Evolutionary conservation across 2,797 vertebrate genomes (phyloP).

Genomic region (Clamator glandarius): DNA sequence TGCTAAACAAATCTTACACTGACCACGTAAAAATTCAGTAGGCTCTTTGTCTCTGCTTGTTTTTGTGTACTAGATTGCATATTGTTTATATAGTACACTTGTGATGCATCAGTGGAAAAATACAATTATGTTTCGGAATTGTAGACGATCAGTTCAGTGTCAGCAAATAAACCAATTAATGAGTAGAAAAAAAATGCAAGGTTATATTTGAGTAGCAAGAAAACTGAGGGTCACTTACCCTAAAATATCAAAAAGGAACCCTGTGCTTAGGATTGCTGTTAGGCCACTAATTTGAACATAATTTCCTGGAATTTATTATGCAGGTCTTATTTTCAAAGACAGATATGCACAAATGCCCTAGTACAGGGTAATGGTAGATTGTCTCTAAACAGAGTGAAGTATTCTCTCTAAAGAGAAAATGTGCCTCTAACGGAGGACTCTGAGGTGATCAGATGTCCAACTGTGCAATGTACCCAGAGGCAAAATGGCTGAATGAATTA

Average conservation of each 20-base stretch:
- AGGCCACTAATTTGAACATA: not conserved
- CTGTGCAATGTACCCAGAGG: constrained; percentile 12
- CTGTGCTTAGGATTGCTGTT: not conserved
- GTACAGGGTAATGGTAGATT: constrained; percentile 4
- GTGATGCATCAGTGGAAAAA: not conserved
- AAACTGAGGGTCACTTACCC: not conserved
- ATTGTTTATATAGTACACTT: not conserved
- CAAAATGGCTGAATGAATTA: not conserved
- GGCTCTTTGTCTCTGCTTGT: not conserved
- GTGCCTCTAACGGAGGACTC: not conserved
- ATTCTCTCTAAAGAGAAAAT: not conserved
- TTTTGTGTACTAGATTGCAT: not conserved
- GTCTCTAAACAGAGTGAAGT: not conserved
- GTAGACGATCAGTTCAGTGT: not conserved
- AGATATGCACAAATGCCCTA: not conserved
- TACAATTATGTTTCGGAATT: not conserved
- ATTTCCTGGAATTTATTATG: not conserved
- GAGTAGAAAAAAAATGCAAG: not conserved
- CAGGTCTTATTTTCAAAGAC: constrained; percentile 18
- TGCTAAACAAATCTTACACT: not conserved
- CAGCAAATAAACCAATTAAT: not conserved
- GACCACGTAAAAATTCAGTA: not conserved
- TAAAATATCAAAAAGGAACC: not conserved
- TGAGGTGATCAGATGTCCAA: not conserved
- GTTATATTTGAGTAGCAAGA: not conserved